phyloP scores from a whole-genome alignment of 2,797 vertebrate species.

The Eulemur albifrons region DNA sequence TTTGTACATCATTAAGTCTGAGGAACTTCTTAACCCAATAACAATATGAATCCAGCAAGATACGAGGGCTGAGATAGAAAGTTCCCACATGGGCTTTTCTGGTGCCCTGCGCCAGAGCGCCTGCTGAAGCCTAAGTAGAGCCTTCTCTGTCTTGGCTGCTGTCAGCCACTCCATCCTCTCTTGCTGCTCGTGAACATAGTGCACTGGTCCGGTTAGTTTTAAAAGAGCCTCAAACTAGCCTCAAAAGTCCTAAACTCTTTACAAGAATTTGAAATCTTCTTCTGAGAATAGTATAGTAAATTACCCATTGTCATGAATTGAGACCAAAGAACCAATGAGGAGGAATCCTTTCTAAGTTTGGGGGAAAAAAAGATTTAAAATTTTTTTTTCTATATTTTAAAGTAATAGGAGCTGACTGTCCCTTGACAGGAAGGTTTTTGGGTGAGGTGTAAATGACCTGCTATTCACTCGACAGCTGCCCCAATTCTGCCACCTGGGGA shows the following conservation, averaged over 20 bases:
- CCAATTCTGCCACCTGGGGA: background rate
- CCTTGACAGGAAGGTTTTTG: background rate
- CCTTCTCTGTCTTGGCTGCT: background rate
- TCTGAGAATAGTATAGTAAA: background rate
- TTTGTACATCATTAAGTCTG: background rate
- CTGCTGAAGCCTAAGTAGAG: background rate
- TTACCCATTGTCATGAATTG: background rate
- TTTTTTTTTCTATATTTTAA: slow-evolving; percentile 24
- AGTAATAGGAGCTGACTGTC: background rate
- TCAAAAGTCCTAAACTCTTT: background rate
- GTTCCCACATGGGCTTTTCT: background rate
- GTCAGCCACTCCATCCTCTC: background rate
- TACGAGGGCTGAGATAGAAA: background rate
- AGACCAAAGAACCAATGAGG: background rate
- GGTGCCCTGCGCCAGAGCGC: background rate
- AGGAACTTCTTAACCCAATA: background rate
- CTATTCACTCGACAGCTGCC: background rate
- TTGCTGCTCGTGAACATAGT: background rate
- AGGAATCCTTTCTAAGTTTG: background rate
- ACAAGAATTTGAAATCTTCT: slow-evolving; percentile 7
- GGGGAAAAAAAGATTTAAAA: background rate
- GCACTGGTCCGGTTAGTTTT: background rate
- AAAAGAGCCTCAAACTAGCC: background rate
- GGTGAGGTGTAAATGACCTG: background rate
- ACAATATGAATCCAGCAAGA: background rate